phyloP scores from a whole-genome alignment of 2,797 vertebrate genomes.

The Acanthiza pusilla region DNA sequence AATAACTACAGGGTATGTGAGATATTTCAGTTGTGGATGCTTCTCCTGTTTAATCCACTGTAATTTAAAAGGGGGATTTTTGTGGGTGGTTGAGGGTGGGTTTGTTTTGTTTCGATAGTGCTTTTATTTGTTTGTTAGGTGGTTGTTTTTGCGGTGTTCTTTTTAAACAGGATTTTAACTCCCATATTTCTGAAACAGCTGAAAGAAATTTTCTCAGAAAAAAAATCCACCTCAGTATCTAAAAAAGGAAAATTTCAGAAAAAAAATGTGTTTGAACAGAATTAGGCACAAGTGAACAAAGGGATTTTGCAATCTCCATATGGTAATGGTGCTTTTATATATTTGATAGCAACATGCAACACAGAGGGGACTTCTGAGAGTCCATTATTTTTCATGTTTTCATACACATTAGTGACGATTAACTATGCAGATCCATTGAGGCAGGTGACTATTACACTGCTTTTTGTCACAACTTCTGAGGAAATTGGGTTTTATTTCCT shows the following conservation, averaged over 20 bases:
- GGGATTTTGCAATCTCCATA: not conserved
- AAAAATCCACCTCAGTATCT: not conserved
- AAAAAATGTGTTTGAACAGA: not conserved
- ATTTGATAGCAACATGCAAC: not conserved
- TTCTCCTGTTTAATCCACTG: not conserved
- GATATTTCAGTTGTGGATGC: not conserved
- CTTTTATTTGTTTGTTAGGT: rapidly evolving
- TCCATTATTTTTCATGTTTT: not conserved
- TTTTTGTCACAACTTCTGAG: not conserved
- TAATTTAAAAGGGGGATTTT: not conserved
- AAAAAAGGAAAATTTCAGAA: not conserved
- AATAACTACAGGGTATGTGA: not conserved
- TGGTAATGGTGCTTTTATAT: not conserved
- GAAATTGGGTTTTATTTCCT: not conserved
- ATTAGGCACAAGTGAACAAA: not conserved
- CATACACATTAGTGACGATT: not conserved
- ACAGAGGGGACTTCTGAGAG: not conserved
- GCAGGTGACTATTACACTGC: not conserved
- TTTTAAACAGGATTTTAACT: not conserved
- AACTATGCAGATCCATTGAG: not conserved
- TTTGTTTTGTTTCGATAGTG: not conserved
- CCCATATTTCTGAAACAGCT: not conserved
- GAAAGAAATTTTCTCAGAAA: not conserved
- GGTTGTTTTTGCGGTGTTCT: too few relatives aligned
- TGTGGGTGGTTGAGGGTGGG: not conserved